phyloP scores from a whole-genome alignment of 2,113 vertebrate genomes.

The Oophaga pumilio region DNA sequence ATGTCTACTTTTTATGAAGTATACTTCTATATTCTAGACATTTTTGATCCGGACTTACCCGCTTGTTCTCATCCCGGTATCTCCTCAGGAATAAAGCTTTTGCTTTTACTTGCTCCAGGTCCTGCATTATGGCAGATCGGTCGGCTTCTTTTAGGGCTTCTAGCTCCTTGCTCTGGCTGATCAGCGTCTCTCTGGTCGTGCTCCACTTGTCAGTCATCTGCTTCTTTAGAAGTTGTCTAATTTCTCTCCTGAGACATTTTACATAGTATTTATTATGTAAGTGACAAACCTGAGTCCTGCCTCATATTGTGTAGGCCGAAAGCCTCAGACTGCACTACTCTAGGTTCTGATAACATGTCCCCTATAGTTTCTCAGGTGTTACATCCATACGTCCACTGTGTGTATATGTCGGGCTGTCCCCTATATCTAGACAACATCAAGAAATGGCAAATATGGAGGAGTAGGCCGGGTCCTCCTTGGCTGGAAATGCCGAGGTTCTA shows the following conservation, averaged over 20 bases:
- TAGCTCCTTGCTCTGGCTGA: slow-evolving; percentile 62
- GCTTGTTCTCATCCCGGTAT: slow-evolving; percentile 74
- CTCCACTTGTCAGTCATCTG: slow-evolving; percentile 71
- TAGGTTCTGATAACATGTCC: neutral
- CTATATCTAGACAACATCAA: too few species aligned
- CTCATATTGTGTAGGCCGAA: neutral
- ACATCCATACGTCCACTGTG: too few species aligned
- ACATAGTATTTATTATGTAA: too few species aligned
- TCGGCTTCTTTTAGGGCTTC: slow-evolving; percentile 63
- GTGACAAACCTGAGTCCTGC: too few species aligned
- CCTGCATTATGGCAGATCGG: slow-evolving; percentile 60
- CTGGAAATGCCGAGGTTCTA: neutral
- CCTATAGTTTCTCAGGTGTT: too few species aligned
- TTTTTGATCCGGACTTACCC: slow-evolving; percentile 58
- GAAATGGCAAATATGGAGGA: too few species aligned
- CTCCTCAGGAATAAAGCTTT: slow-evolving; percentile 65
- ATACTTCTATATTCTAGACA: too few species aligned
- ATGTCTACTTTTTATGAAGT: too few species aligned
- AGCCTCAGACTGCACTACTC: neutral
- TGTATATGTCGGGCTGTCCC: too few species aligned
- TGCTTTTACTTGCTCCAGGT: slow-evolving; percentile 62
- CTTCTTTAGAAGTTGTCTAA: slow-evolving; percentile 67
- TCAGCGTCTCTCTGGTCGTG: slow-evolving; percentile 61
- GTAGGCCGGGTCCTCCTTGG: neutral
- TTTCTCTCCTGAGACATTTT: slow-evolving; percentile 64